Evolutionary conservation across 1,140 invertebrate species (phyloP).

Genomic region (Oryzaephilus surinamensis): DNA sequence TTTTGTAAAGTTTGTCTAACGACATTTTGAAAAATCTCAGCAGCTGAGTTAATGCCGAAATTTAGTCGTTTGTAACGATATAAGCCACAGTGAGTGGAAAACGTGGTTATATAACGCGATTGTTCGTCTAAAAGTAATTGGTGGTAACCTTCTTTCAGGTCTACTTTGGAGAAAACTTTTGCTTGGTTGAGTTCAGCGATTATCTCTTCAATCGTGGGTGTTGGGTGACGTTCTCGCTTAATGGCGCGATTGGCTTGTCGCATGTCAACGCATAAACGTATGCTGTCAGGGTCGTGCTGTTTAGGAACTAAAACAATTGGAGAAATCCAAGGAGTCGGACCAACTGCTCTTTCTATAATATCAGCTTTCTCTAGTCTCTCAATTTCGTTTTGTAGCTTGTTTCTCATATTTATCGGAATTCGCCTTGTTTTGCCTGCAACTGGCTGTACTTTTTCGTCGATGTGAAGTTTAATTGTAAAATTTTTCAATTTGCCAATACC

Average conservation of each 20-base stretch:
- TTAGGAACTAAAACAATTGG: slow-evolving; percentile 29
- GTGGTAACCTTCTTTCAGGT: no score
- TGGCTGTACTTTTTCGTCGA: slow-evolving; percentile 1
- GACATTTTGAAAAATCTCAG: slow-evolving; percentile 33
- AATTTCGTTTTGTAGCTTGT: slow-evolving; percentile 5
- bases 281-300: slow-evolving; percentile 16
- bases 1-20: slow-evolving; percentile 25
- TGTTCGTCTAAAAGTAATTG: no score
- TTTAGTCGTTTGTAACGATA: slow-evolving; percentile 29
- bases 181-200: slow-evolving; percentile 25
- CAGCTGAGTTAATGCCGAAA: slow-evolving; percentile 26
- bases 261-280: slow-evolving; percentile 35
- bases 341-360: slow-evolving; percentile 20
- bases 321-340: slow-evolving; percentile 30
- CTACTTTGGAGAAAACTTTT: no score
- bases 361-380: slow-evolving; percentile 6
- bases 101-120: no score
- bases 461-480: slow-evolving; percentile 1
- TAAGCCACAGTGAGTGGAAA: no score
- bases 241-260: slow-evolving; percentile 31
- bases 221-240: slow-evolving; percentile 26
- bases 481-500: slow-evolving; percentile 1
- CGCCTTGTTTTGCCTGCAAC: slow-evolving; percentile 4
- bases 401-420: slow-evolving; percentile 4
- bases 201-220: slow-evolving; percentile 30